Evolutionary conservation across 2,113 vertebrate genomes (phyloP).

Genomic region (Caranx melampygus): DNA sequence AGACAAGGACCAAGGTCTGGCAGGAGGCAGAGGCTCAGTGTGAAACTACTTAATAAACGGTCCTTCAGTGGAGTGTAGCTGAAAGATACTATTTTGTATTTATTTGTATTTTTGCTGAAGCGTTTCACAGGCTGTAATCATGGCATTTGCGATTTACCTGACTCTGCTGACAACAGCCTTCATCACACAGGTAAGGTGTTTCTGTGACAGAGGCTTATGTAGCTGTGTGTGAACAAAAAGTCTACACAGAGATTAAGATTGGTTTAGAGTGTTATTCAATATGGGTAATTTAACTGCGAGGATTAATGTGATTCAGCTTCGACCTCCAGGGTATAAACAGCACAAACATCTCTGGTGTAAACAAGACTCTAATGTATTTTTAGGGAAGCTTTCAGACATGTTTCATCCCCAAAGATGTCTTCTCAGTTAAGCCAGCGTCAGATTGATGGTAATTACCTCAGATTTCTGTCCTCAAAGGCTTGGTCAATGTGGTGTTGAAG

Average conservation of each 20-base stretch:
- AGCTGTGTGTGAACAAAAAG: background rate
- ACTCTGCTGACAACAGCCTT: conserved; percentile 69
- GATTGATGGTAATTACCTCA: background rate
- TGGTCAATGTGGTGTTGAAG: background rate
- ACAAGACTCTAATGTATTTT: background rate
- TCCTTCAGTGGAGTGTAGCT: background rate
- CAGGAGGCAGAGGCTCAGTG: background rate
- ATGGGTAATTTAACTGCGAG: background rate
- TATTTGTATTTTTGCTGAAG: conserved; percentile 13
- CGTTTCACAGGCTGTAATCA: conserved; percentile 17
- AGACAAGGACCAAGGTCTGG: conserved; percentile 24
- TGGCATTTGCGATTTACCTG: conserved; percentile 63
- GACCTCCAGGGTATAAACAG: conserved; percentile 1
- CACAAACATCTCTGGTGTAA: conserved; percentile 19
- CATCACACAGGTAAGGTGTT: conserved; percentile 72
- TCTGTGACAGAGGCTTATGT: background rate
- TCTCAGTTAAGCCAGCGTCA: background rate
- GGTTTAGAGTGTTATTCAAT: background rate
- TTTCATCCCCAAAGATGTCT: conserved; percentile 6
- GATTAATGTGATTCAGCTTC: conserved; percentile 16
- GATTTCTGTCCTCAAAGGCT: background rate
- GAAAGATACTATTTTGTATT: conserved; percentile 3
- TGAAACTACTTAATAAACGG: conserved; percentile 16
- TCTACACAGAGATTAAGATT: background rate
- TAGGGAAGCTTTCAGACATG: background rate